Conservation (phyloP, 1,140 invertebrate genomes). For the Odontomachus brunneus region DNA sequence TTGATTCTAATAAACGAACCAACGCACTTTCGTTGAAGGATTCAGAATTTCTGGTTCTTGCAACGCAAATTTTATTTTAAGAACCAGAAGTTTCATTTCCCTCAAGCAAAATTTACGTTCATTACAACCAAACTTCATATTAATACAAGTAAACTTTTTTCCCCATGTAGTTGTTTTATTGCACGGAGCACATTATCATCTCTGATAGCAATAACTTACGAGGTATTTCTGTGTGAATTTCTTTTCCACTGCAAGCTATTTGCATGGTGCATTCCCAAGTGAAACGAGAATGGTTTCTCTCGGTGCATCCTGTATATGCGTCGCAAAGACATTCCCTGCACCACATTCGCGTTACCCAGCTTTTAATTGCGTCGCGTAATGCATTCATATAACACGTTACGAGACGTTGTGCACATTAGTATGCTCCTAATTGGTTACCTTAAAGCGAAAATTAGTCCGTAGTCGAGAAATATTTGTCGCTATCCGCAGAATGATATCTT, state of each 20-base stretch:
- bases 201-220: neutral
- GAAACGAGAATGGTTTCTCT: neutral
- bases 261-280: neutral
- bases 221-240: neutral
- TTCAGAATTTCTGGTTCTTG: too few relatives aligned
- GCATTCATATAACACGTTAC: conserved; percentile 44
- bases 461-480: conserved; percentile 26
- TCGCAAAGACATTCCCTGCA: neutral
- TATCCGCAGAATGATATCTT: neutral
- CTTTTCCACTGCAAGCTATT: neutral
- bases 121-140: too few relatives aligned
- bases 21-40: too few relatives aligned
- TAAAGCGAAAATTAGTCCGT: conserved; percentile 48
- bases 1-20: too few relatives aligned
- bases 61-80: too few relatives aligned
- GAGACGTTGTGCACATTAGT: conserved; percentile 43
- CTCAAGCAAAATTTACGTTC: too few relatives aligned
- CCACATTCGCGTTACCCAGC: conserved; percentile 24
- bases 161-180: neutral
- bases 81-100: too few relatives aligned
- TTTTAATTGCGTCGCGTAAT: conserved; percentile 53
- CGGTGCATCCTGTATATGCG: conserved; percentile 12
- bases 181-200: too few relatives aligned
- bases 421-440: conserved; percentile 42
- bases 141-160: too few relatives aligned